These are phyloP conservation scores for Heliconius hermathena DNA, from an alignment of 1,140 invertebrate species.

Conservation along the genomic window DNA sequence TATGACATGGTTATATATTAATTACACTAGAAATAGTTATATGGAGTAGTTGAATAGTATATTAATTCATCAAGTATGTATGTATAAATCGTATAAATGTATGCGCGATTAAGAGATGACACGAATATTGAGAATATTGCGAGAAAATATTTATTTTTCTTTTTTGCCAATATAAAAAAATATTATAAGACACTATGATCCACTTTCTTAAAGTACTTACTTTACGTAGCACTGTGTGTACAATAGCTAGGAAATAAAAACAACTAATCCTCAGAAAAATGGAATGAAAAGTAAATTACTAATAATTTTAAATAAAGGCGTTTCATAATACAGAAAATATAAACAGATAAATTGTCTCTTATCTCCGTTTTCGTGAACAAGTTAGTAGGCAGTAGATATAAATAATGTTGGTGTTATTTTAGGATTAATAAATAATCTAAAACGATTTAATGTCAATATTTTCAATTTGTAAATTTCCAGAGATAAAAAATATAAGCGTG, in stretches of 20 bases:
- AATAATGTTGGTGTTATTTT: background rate
- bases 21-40: slow-evolving; percentile 15
- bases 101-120: background rate
- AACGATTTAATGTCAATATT: background rate
- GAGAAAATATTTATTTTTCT: no score
- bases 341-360: background rate
- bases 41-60: background rate
- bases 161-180: no score
- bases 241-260: no score
- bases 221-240: no score
- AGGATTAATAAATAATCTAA: background rate
- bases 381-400: background rate
- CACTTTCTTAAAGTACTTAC: no score
- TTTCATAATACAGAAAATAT: background rate
- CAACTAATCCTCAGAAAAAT: no score
- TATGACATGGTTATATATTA: slow-evolving; percentile 24
- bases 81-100: background rate
- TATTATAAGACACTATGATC: no score
- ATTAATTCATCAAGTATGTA: background rate
- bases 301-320: background rate
- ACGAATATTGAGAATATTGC: no score
- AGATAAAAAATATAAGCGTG: background rate
- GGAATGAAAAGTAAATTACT: background rate
- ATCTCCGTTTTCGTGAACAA: background rate
- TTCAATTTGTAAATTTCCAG: background rate